A percentile compares a stretch with the other conserved stretches of the same genome.
Evolutionary conservation across 2,888 invertebrate genomes (phyloP).

Genomic region (Schrankia costaestrigalis): DNA sequence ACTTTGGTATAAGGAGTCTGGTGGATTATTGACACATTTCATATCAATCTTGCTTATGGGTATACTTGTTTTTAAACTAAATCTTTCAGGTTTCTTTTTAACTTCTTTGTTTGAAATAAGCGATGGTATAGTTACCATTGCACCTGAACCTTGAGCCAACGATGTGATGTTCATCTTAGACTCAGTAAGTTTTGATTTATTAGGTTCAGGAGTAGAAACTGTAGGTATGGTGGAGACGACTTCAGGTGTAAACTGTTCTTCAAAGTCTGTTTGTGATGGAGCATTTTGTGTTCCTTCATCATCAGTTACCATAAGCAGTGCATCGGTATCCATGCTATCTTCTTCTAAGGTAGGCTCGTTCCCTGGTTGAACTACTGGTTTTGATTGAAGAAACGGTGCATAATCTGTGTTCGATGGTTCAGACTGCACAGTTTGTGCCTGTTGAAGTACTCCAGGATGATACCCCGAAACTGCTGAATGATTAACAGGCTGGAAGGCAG

Average conservation of each 20-base stretch:
- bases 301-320: constrained; percentile 18
- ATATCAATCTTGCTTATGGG: constrained; percentile 74
- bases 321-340: constrained; percentile 28
- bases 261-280: constrained; percentile 57
- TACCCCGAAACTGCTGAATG: constrained; percentile 21
- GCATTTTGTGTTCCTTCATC: constrained; percentile 14
- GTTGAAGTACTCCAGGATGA: constrained; percentile 48
- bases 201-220: constrained; percentile 31
- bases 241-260: constrained; percentile 64
- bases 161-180: constrained; percentile 61
- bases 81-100: constrained; percentile 65
- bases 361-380: not conserved
- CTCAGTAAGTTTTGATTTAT: constrained; percentile 36
- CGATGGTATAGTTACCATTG: constrained; percentile 44
- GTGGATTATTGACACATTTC: constrained; percentile 56
- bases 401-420: constrained; percentile 43
- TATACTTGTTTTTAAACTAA: constrained; percentile 73
- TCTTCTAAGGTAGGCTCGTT: constrained; percentile 11
- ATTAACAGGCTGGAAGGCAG: constrained; percentile 67
- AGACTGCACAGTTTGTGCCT: constrained; percentile 39
- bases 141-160: constrained; percentile 56
- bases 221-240: constrained; percentile 41
- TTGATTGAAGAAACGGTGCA: constrained; percentile 20
- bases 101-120: constrained; percentile 41
- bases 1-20: constrained; percentile 42